Base-by-base conservation (phyloP, 2,113 vertebrate genomes). In the Copsychus sechellarum region DNA sequence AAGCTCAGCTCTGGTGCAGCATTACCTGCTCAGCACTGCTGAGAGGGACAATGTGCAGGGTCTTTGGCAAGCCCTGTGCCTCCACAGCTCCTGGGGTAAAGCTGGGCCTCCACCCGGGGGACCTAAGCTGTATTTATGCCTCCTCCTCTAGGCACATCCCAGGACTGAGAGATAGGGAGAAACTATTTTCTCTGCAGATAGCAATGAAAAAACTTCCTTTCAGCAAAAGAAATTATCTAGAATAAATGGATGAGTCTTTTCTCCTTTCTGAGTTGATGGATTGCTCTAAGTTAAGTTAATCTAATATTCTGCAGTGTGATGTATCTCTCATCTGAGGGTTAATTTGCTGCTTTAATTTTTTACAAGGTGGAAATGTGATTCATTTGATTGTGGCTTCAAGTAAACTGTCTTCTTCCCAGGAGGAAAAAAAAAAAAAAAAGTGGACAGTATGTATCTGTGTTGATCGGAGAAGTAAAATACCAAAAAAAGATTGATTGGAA, bases 291-390 rank as follows among this genome's bases (percentile, higher is more conserved):
- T 60, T 69, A 54, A 67, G 2, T 61, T 95, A 85, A 93, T 89
- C 64, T 60, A 42, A 47, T 93, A 47, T 61, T 80, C 78, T 88
- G 29, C 28, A 6, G 45, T 56, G 48, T 80, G 62, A 54, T 81
- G 3, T 24, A 40, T 80, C 6, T 77, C 42, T 73, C 34, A 67
- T 83, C 33, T 78, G 47, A 92, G 86, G 33, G 28, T 61, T 71
- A 67, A 73, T 81, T 74, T 76, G 36, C 57, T 83, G 54, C 57
- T 94, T 91, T 65, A 60, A 42, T 54, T 88, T 95, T 93, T 95
- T 51, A 45, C 28, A 21, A 77, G 74, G 15, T 78, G 31, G n/a
- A 87, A 85, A 71, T 77, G 19, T 80, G 50, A 66, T 86, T 73
- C 16, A 47, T 85, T 93, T 83, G 28, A 29, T 76, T 1, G 1